Conservation (phyloP, 2,113 vertebrate species). For the Recurvirostra avosetta region DNA sequence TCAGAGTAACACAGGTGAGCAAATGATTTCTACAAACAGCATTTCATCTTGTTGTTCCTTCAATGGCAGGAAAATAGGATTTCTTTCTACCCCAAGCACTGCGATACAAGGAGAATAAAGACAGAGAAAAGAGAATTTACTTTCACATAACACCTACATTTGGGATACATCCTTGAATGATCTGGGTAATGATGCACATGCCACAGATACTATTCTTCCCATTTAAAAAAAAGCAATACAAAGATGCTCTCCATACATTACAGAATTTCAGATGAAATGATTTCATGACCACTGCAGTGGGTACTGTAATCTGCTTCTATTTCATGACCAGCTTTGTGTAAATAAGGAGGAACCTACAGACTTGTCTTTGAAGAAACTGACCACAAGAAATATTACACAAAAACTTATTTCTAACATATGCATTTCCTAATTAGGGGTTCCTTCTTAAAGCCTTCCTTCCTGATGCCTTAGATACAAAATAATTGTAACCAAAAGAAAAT, state of each 20-base stretch:
- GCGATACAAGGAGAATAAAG: background rate
- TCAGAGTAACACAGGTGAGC: background rate
- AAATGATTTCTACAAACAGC: background rate
- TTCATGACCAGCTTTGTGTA: background rate
- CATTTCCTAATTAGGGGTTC: background rate
- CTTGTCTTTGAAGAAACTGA: background rate
- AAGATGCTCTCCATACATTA: background rate
- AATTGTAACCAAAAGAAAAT: background rate
- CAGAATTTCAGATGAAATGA: background rate
- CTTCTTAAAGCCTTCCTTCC: background rate
- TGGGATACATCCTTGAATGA: background rate
- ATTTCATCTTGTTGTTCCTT: background rate
- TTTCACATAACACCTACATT: background rate
- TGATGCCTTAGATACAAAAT: background rate
- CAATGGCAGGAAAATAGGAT: background rate
- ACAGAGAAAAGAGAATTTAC: background rate
- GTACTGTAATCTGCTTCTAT: background rate
- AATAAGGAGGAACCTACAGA: background rate
- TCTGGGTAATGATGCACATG: background rate
- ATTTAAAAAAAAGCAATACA: background rate
- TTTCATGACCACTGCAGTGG: background rate
- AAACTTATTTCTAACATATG: background rate
- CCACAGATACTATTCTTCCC: background rate
- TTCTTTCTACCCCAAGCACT: background rate
- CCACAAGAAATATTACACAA: background rate